These are phyloP conservation scores for Machimus rusticus DNA, from an alignment of 2,888 invertebrate genomes.

Conservation along the genomic window DNA sequence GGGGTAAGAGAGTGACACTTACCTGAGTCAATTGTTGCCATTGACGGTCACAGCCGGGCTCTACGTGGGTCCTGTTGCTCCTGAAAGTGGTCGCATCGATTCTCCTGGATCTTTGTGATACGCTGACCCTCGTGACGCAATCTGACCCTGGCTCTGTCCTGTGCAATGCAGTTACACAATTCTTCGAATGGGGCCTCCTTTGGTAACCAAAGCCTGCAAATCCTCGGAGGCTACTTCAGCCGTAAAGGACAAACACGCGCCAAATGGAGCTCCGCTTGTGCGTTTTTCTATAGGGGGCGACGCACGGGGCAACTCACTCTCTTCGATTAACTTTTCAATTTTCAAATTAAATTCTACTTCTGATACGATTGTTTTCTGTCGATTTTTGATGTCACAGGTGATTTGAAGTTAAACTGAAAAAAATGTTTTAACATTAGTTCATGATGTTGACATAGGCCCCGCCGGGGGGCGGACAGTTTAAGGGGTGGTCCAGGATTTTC, in stretches of 20 bases:
- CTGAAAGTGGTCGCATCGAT: conserved; percentile 30
- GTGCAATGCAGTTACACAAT: background rate
- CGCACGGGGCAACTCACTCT: background rate
- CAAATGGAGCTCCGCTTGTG: background rate
- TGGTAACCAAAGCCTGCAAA: background rate
- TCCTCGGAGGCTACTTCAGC: background rate
- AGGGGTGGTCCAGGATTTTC: too few relatives aligned
- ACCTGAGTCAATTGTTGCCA: conserved; percentile 47
- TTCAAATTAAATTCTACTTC: background rate
- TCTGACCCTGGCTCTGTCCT: background rate
- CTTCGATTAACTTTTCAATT: background rate
- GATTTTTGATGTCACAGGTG: background rate
- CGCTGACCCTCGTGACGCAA: background rate
- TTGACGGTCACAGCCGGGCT: conserved; percentile 42
- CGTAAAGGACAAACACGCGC: background rate
- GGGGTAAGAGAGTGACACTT: background rate
- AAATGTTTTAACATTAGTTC: background rate
- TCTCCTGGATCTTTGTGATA: background rate
- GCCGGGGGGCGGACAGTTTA: background rate
- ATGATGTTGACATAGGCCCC: background rate
- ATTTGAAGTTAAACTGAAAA: conserved; percentile 1
- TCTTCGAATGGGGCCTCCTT: background rate
- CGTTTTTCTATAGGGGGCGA: background rate
- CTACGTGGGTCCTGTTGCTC: background rate
- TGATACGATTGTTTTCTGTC: background rate